phyloP scores from a whole-genome alignment of 2,113 vertebrate genomes.

The Pan paniscus region DNA sequence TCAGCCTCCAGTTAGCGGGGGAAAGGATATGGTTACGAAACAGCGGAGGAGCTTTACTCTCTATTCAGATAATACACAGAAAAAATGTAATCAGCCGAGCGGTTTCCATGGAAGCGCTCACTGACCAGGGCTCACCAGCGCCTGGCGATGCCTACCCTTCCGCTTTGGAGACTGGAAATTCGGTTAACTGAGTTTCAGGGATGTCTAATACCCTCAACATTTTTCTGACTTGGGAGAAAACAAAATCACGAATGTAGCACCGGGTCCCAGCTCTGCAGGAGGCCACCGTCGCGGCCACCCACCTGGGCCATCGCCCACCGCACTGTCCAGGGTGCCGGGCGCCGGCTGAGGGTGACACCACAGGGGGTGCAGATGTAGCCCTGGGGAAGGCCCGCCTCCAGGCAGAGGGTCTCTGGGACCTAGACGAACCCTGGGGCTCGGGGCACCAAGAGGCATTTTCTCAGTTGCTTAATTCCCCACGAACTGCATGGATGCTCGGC shows the following conservation, averaged over 20 bases:
- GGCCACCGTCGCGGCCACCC: no score
- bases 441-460: background rate
- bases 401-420: background rate
- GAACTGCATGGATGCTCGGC: accelerated
- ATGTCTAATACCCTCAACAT: background rate
- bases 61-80: conserved; percentile 79
- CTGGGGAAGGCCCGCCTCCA: background rate
- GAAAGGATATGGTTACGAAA: background rate
- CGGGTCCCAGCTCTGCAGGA: background rate
- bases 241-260: background rate
- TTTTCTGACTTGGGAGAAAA: background rate
- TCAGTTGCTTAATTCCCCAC: background rate
- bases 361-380: background rate
- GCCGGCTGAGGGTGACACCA: background rate
- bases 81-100: background rate
- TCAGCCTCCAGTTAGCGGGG: background rate
- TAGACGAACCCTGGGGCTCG: background rate
- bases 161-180: accelerated
- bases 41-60: conserved; percentile 20
- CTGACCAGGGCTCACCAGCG: accelerated
- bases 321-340: background rate
- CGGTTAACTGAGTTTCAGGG: no score
- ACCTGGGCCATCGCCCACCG: accelerated
- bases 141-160: accelerated
- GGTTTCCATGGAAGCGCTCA: background rate